phyloP scores from a whole-genome alignment of 2,797 vertebrate genomes.

The Steatocranus sp. region DNA sequence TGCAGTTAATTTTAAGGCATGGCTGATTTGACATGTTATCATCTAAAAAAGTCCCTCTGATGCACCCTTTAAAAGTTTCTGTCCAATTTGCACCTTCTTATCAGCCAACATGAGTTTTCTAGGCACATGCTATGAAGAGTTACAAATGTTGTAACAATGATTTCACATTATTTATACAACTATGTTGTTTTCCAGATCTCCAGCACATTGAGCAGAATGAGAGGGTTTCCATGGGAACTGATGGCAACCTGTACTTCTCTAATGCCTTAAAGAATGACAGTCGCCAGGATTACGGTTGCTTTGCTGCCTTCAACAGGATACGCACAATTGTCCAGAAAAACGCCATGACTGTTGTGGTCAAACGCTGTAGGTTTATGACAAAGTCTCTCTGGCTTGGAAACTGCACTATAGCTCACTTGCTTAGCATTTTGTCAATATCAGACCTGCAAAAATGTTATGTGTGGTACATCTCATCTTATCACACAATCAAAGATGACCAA shows the following conservation, averaged over 20 bases:
- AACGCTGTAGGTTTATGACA: slow-evolving; percentile 78
- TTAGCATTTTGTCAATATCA: not conserved
- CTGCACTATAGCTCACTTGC: not conserved
- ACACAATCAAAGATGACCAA: not conserved
- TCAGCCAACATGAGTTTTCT: not conserved
- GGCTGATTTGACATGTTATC: not conserved
- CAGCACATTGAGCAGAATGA: slow-evolving; percentile 87
- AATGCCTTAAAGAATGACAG: slow-evolving; percentile 86
- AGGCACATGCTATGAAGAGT: not conserved
- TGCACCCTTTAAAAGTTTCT: not conserved
- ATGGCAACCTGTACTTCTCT: slow-evolving; percentile 94
- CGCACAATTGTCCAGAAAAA: slow-evolving; percentile 91
- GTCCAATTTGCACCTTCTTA: not conserved
- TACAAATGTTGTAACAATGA: not conserved
- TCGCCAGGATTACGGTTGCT: slow-evolving; percentile 88
- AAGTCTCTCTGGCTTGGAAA: not conserved
- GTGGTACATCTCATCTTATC: not conserved
- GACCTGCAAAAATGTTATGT: not conserved
- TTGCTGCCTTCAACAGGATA: slow-evolving; percentile 83
- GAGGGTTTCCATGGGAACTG: slow-evolving; percentile 88
- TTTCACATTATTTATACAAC: not conserved
- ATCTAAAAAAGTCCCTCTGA: not conserved
- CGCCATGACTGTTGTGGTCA: slow-evolving; percentile 74
- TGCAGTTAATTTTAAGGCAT: not conserved
- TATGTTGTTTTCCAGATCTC: slow-evolving; percentile 75